Conservation (phyloP, 2,113 vertebrate species). For the Sakesphorus luctuosus region DNA sequence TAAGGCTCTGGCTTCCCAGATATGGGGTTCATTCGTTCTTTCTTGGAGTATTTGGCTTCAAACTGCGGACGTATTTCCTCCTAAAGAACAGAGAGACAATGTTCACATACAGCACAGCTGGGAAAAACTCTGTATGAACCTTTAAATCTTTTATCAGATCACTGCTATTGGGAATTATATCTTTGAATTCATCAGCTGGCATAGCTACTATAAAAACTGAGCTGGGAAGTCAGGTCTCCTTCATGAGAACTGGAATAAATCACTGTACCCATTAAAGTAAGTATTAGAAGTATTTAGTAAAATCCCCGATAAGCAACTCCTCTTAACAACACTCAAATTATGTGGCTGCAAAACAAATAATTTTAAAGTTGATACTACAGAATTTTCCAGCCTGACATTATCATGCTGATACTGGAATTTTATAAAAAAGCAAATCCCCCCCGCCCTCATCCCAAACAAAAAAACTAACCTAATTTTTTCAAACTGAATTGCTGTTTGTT, state of each 20-base stretch:
- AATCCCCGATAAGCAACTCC: neutral
- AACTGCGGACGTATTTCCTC: constrained; percentile 96
- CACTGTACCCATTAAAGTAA: neutral
- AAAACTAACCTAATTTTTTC: neutral
- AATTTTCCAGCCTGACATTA: neutral
- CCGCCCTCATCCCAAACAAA: neutral
- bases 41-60: constrained; percentile 95
- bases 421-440: neutral
- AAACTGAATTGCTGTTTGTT: neutral
- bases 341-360: neutral
- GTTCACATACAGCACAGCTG: neutral
- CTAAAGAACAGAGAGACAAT: constrained; percentile 72
- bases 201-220: neutral
- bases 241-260: neutral
- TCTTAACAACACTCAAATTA: neutral
- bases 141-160: neutral
- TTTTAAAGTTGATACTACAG: neutral
- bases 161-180: neutral
- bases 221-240: neutral
- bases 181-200: neutral
- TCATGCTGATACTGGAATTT: neutral
- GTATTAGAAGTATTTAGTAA: neutral
- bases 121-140: neutral
- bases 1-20: constrained; percentile 93
- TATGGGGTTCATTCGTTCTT: constrained; percentile 92